phyloP scores from a whole-genome alignment of 1,140 invertebrate genomes.

The Trachymyrmex septentrionalis region DNA sequence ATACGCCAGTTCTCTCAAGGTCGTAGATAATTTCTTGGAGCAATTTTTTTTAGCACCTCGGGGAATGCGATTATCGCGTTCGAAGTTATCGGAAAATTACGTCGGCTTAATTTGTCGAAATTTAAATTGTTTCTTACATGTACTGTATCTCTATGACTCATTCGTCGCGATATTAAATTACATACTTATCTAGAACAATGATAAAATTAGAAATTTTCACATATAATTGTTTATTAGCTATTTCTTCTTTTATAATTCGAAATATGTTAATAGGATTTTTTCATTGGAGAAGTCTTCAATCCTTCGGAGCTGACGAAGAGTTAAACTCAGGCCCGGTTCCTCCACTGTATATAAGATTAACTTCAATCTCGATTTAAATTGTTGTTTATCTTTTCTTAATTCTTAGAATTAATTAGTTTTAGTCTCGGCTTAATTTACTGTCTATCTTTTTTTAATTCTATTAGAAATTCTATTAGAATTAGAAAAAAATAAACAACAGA shows the following conservation, averaged over 20 bases:
- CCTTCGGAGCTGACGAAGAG: no score
- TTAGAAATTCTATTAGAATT: no score
- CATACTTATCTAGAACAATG: not conserved
- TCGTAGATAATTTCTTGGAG: not conserved
- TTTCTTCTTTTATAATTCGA: not conserved
- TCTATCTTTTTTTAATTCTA: no score
- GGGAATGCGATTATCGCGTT: not conserved
- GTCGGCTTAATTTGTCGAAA: not conserved
- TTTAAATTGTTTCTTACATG: slow-evolving; percentile 12
- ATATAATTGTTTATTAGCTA: not conserved
- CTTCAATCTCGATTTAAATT: no score
- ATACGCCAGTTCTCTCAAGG: not conserved
- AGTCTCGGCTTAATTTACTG: no score
- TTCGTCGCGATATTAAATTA: not conserved
- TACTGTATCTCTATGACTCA: no score
- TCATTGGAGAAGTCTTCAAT: not conserved
- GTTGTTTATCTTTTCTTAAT: not conserved
- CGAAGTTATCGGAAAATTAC: slow-evolving; percentile 11
- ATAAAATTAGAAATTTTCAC: slow-evolving; percentile 4
- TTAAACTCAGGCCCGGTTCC: no score
- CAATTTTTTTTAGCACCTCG: not conserved
- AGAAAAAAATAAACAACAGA: no score
- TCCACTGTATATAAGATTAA: no score
- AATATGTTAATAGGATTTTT: not conserved
- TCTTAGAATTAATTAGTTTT: no score